phyloP scores from a whole-genome alignment of 2,888 invertebrate species.

The Apocheima hispidaria region DNA sequence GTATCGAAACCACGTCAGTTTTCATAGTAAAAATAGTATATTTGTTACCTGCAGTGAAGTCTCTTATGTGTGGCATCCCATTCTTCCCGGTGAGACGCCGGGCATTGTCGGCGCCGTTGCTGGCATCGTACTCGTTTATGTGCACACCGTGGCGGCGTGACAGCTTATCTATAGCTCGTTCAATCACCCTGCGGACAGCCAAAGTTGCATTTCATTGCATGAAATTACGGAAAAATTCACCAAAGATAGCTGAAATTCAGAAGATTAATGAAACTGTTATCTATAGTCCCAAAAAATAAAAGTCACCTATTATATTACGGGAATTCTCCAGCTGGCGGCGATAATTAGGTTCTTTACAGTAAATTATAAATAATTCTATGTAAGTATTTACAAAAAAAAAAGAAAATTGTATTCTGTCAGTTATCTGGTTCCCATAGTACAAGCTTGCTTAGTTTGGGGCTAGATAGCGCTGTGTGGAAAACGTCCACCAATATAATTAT shows the following conservation, averaged over 20 bases:
- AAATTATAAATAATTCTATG: no score
- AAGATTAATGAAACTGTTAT: constrained; percentile 11
- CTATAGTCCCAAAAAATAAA: constrained; percentile 5
- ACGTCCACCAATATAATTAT: no score
- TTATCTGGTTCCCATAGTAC: no score
- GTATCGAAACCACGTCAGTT: not conserved
- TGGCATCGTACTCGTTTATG: constrained; percentile 98
- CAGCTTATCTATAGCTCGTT: constrained; percentile 97
- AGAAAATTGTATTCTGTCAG: no score
- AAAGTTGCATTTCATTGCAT: constrained; percentile 11
- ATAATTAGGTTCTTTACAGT: no score
- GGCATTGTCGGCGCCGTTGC: constrained; percentile 97
- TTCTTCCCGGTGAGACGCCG: constrained; percentile 96
- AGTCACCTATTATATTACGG: constrained; percentile 9
- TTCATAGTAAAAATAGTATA: not conserved
- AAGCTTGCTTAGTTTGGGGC: no score
- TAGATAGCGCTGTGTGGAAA: no score
- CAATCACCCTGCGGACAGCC: constrained; percentile 89
- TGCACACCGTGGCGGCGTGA: constrained; percentile 95
- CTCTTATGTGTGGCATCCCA: constrained; percentile 97
- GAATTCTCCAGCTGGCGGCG: constrained; percentile 7
- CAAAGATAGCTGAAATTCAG: constrained; percentile 2
- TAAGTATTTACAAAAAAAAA: no score
- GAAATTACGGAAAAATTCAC: constrained; percentile 7
- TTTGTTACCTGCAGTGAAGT: constrained; percentile 92